phyloP scores from a whole-genome alignment of 2,113 vertebrate genomes.

The Rhinolophus ferrumequinum region DNA sequence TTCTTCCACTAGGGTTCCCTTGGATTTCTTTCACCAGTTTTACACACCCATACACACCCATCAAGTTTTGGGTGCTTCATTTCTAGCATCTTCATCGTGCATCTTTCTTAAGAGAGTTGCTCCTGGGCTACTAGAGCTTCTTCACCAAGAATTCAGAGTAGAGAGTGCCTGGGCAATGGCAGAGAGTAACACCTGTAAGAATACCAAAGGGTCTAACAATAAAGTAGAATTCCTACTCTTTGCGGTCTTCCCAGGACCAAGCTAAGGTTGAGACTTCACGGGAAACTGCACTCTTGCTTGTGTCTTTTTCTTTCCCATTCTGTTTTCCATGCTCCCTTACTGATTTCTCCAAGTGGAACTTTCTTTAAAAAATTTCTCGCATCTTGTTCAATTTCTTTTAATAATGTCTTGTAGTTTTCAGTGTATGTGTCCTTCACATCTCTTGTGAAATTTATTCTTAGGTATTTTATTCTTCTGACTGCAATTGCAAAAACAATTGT shows the following conservation, averaged over 20 bases:
- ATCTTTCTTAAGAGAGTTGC: not conserved
- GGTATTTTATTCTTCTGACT: no score
- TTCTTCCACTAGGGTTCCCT: accelerated
- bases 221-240: not conserved
- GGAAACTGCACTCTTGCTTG: not conserved
- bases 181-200: not conserved
- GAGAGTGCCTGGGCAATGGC: accelerated
- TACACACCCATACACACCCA: not conserved
- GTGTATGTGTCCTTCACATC: no score
- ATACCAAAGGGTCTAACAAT: not conserved
- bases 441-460: no score
- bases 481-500: no score
- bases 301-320: not conserved
- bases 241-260: not conserved
- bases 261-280: not conserved
- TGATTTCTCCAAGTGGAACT: not conserved
- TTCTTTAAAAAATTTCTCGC: not conserved
- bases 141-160: not conserved
- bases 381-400: no score
- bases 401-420: no score
- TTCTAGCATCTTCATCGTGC: not conserved
- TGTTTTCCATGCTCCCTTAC: not conserved
- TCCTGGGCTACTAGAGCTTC: not conserved
- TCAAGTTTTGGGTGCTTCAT: not conserved
- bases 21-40: not conserved